Evolutionary conservation across 2,888 invertebrate genomes (phyloP), one percentile per base, ranked within the genome.

Genomic region (Amiota communis): DNA sequence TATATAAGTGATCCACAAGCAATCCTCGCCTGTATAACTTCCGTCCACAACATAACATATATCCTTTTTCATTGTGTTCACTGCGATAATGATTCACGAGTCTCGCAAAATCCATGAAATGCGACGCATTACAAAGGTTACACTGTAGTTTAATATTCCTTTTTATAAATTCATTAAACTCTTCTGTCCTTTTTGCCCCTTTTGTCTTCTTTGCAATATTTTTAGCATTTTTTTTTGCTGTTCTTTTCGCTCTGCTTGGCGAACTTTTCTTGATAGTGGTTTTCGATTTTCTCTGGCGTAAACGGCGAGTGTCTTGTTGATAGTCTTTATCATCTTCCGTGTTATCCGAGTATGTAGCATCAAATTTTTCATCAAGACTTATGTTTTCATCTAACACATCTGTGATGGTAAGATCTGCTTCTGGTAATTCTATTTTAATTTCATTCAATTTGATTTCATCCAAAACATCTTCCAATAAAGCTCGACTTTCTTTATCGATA

Each of bases 1-100:
- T 81, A 1, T 83, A 81, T 65, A 89, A 77, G 70, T 89, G 89
- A 71, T 89, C 89, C 0, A 88, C 84, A 3, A 89, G 83, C 0
- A 84, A 74, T 0, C 86, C 84, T 0, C 88, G 84, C 68, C 87
- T 87, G 13, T 78, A 81, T 12, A 87, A 87, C 76, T 89, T 89
- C 8, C 83, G 86, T 17, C 83, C 83, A 69, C 89, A 89, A 67
- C 89, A 89, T n/a, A 81, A 73, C 0, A 86, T 83, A 76, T 85
- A 89, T 1, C 88, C 89, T 2, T 82, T 82, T 11, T 80, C 51
- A 48, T 87, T 83, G 74, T 88, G 88, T 57, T 80, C 80, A 10
- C 76, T 75, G 8, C 87, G 81, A 10, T 81, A 81, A 69, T 88
- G 88, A 3, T 77, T 57, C 12, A 85, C 77, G 36, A 88, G 74